Evolutionary conservation across 2,113 vertebrate species (phyloP), one percentile per base, ranked within the genome.

Genomic region (Percopsis transmontana): DNA sequence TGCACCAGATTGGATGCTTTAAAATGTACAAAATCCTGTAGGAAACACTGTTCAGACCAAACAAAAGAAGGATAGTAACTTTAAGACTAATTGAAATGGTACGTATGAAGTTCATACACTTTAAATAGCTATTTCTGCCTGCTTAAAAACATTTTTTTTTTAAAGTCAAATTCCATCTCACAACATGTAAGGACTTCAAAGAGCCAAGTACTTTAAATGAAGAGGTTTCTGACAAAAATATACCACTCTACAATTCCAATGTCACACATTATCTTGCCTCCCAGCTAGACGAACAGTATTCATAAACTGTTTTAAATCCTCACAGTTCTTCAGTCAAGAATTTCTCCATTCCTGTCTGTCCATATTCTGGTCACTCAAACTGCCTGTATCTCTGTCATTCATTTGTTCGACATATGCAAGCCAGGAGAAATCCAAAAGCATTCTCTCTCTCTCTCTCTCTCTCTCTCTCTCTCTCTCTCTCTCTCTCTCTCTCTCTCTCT

Each of bases 391-490:
- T 60, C 77, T 81, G 70, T 77, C 81, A 81, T 80, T 82, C 66
- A 77, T 84, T 86, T 79, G 68, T 74, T 75, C 62, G 74, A 81
- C 75, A 68, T 74, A 74, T 74, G 75, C 71, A 81, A 79, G 74
- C 68, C 71, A 58, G 61, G 23, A 44, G 68, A 58, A 74, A 79
- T 74, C 66, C 57, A 13, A 50, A 68, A 58, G 70, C 76, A 64
- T 62, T 38, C 6, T 41, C 47, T 76, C 50, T 62, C 68, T 51
- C 60, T 64, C 39, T 44, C 18, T 13, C 13, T 12, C 38, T 7
- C 15, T 13, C 4, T 7, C n/a, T 33, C 2, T 39, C 52, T 58
- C 63, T n/a, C 7, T 3, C 64, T 61, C 59, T 52, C 57, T 58
- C n/a, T n/a, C n/a, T n/a, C n/a, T n/a, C n/a, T n/a, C n/a, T n/a